These are phyloP conservation scores for Cnemophilus loriae DNA, from an alignment of 2,113 vertebrate genomes.

Conservation along the genomic window DNA sequence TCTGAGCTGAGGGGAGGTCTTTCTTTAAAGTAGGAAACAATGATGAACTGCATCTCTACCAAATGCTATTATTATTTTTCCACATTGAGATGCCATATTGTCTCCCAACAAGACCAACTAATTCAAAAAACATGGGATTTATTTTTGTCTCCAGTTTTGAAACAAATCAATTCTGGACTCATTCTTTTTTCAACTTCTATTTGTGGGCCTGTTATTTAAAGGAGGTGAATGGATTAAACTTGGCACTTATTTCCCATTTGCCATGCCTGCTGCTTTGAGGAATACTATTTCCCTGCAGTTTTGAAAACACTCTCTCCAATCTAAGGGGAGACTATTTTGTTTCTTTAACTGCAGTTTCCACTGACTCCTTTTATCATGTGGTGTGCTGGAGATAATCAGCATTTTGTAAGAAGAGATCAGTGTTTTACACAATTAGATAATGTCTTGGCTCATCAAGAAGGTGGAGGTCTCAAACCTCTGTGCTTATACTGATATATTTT, in stretches of 20 bases:
- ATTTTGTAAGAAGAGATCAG: background rate
- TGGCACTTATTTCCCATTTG: background rate
- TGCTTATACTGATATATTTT: background rate
- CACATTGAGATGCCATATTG: background rate
- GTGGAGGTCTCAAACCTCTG: background rate
- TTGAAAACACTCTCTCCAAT: background rate
- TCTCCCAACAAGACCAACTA: background rate
- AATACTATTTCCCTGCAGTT: background rate
- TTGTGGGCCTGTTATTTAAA: background rate
- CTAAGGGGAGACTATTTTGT: background rate
- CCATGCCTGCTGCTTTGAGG: background rate
- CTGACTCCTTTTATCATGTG: background rate
- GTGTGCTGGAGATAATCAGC: background rate
- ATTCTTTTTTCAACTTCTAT: background rate
- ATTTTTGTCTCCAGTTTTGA: background rate
- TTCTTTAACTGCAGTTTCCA: background rate
- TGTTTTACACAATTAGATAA: background rate
- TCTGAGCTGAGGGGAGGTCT: background rate
- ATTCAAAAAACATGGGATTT: background rate
- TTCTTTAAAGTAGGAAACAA: background rate
- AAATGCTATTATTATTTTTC: background rate
- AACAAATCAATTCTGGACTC: background rate
- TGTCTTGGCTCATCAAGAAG: background rate
- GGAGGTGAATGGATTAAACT: background rate
- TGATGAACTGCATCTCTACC: background rate